phyloP scores from a whole-genome alignment of 1,140 invertebrate genomes.

The Caenorhabditis briggsae region DNA sequence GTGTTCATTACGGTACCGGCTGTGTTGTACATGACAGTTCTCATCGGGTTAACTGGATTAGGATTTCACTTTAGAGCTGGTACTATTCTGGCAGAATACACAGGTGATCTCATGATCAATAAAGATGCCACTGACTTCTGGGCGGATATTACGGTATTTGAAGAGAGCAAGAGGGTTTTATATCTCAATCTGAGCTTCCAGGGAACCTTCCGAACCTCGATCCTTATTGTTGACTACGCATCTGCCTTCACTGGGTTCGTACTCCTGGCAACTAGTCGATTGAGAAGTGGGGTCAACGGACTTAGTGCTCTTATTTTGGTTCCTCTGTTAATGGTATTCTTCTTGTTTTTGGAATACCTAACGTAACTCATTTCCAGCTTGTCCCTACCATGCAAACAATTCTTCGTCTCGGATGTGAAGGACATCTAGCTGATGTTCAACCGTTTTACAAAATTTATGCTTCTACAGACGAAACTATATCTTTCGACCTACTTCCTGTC shows the following conservation, averaged over 20 bases:
- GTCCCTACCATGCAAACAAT: conserved; percentile 60
- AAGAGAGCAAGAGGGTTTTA: neutral
- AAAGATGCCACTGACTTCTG: conserved; percentile 33
- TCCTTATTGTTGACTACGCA: conserved; percentile 63
- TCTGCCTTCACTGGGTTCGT: conserved; percentile 63
- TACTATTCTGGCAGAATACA: neutral
- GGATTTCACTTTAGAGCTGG: conserved; percentile 56
- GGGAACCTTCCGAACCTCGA: conserved; percentile 60
- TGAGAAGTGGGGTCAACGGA: conserved; percentile 54
- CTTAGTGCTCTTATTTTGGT: conserved; percentile 55
- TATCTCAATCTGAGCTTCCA: conserved; percentile 33
- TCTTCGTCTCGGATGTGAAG: conserved; percentile 64
- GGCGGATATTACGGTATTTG: conserved; percentile 32
- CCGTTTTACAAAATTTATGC: conserved; percentile 61
- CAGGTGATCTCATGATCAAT: neutral
- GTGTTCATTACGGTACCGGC: conserved; percentile 34
- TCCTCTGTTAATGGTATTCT: conserved; percentile 58
- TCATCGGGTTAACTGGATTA: conserved; percentile 44
- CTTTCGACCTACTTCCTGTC: conserved; percentile 63
- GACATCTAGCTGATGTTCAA: conserved; percentile 60
- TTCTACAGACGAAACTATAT: conserved; percentile 61
- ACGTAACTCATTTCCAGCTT: conserved; percentile 50
- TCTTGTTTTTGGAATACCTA: neutral
- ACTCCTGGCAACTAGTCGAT: conserved; percentile 60
- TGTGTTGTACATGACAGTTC: conserved; percentile 26